Evolutionary conservation across 1,140 invertebrate species (phyloP), one percentile per base, ranked within the genome.

Genomic region (Pararge aegeria): DNA sequence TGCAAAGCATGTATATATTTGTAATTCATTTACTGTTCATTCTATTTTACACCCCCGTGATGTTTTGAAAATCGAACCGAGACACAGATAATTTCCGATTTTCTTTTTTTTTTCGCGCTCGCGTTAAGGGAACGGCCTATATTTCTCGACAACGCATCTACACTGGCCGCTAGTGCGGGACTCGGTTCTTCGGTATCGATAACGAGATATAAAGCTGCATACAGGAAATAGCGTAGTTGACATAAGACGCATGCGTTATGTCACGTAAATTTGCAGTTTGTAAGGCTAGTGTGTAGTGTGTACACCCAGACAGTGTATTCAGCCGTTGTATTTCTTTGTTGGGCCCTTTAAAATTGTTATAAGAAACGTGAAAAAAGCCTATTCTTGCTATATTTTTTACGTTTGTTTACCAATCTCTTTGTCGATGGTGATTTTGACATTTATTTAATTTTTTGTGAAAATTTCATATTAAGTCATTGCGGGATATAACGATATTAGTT

Each of bases 61-160:
- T 12, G 59, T 46, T 46, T n/a, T n/a, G 7, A 24, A 63, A 50
- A 61, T 71, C 73, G 75, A 80, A 78, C 75, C 73, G 70, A 70
- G 69, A 66, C 48, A 65, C 50, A 65, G 68, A 72, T 71, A 68
- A 78, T 60, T 78, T 78, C 70, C 70, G 70, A 71, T 73, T 71
- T 66, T 65, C 66, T 72, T 71, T 74, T 73, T 68, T 72, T n/a
- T n/a, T n/a, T 61, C 51, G 30, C 58, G 24, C 51, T 57, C 61
- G 54, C 55, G 68, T 66, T 49, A 76, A 68, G 64, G 46, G 30
- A 56, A 61, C 78, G 78, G 76, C 78, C 77, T 83, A 76, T 83
- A 70, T 80, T 79, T 58, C 66, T 68, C 70, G 78, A 69, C 60
- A 67, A 57, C 71, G 66, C 66, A 64, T 67, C 55, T 40, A 66